Base-by-base conservation (phyloP, 2,113 vertebrate species). In the Pygoscelis adeliae region DNA sequence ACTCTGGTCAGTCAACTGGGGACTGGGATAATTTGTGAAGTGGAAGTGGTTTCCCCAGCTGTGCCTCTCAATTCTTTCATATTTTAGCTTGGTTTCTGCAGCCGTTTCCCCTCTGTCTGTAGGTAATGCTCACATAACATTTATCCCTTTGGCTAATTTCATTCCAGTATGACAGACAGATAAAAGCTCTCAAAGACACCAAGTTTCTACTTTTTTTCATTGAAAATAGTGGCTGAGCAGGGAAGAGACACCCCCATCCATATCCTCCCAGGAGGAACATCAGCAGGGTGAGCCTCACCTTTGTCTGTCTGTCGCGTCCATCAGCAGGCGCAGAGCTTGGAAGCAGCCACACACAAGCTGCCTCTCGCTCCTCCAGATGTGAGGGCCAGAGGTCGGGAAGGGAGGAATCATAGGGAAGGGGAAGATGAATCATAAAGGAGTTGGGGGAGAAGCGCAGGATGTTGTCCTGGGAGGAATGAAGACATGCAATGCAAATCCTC, bases 341-440 rank as follows among this genome's bases (percentile, higher is more conserved):
- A 82, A 91, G 62, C 90, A 90, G 74, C 93, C 90, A 91, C 95
- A 96, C 44, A 8, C 92, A 94, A 93, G 70, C 93, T 91, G 95
- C 85, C 74, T 94, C 95, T 91, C 2, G 25, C 97, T 93, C 85
- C 84, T 97, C 97, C 97, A 97, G 97, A 97, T 97, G 97, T 94
- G 87, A 69, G 78, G 96, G 97, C 90, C 95, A 94, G 95, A 97
- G 96, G 96, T 97, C 92, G 71, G 85, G 71, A 94, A 91, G 84
- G 96, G 97, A 97, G 93, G 95, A 94, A 97, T 97, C 0, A 0
- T 78, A 93, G 95, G 97, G 92, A 97, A 97, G 58, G 97, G 96
- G 96, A 97, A 97, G 96, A 93, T 97, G 97, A 97, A 97, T 97
- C 96, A 97, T 93, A 85, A 88, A 96, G 93, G 92, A 85, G 93